phyloP scores from a whole-genome alignment of 2,797 vertebrate genomes.

The Pagetopsis macropterus region DNA sequence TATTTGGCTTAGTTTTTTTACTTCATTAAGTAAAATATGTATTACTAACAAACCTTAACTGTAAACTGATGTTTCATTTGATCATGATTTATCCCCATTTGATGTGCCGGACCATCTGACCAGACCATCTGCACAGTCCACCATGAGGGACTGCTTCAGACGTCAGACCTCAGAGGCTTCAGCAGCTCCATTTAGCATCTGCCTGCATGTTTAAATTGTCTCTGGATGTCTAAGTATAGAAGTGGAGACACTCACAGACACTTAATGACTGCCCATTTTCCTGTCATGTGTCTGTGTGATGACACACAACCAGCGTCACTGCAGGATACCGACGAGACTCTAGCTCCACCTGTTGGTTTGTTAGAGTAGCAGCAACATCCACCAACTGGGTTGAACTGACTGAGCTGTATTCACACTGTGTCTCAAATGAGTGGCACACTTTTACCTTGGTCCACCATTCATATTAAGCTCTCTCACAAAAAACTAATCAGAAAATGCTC shows the following conservation, averaged over 20 bases:
- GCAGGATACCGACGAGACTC: conserved; percentile 7
- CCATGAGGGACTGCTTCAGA: conserved; percentile 3
- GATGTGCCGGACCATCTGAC: conserved; percentile 13
- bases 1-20: too few relatives aligned
- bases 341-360: conserved; percentile 31
- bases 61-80: too few relatives aligned
- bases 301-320: conserved; percentile 1
- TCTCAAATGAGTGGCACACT: too few relatives aligned
- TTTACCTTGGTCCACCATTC: neutral
- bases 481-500: neutral
- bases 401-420: neutral
- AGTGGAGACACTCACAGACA: conserved; percentile 10
- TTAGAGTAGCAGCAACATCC: neutral
- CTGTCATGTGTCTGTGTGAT: conserved; percentile 22
- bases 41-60: too few relatives aligned
- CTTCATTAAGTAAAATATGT: too few relatives aligned
- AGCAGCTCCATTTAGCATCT: conserved; percentile 34
- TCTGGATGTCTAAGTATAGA: conserved; percentile 8
- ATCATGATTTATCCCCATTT: neutral
- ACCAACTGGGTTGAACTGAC: too few relatives aligned
- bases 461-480: neutral
- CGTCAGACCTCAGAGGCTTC: conserved; percentile 5
- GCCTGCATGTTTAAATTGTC: conserved; percentile 11
- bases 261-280: conserved; percentile 5
- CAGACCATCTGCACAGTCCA: conserved; percentile 14